A percentile compares a stretch with the other conserved stretches of the same genome.
Conservation (phyloP, 2,113 vertebrate genomes). For the Corythornis vintsioides region DNA sequence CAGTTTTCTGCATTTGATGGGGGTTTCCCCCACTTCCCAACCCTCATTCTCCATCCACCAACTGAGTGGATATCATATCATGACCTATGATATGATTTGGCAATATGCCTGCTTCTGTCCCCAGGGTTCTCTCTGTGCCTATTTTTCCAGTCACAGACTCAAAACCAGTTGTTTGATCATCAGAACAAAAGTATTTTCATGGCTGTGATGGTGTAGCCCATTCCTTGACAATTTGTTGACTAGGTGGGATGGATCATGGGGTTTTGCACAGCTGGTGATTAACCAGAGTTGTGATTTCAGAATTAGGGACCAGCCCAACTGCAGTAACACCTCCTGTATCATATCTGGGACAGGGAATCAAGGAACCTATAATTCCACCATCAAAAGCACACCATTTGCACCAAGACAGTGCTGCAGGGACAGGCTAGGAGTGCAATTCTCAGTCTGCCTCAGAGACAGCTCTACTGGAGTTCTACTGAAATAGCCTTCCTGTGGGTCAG, state of each 20-base stretch:
- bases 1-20: neutral
- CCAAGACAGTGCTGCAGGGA: neutral
- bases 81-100: neutral
- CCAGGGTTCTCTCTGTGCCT: neutral
- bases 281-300: neutral
- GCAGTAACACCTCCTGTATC: neutral
- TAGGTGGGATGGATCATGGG: neutral
- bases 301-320: neutral
- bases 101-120: neutral
- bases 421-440: neutral
- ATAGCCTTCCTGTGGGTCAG: neutral
- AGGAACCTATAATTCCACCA: neutral
- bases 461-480: neutral
- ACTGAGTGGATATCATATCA: neutral
- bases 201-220: neutral
- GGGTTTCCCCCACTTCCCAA: neutral
- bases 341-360: neutral
- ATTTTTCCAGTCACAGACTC: neutral
- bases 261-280: neutral
- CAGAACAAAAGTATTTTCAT: neutral
- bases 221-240: neutral
- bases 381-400: neutral
- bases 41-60: neutral
- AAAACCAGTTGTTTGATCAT: neutral
- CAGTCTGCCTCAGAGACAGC: neutral